A percentile compares a stretch with the other conserved stretches of the same genome.
These are phyloP conservation scores for Branchellion lobata DNA, from an alignment of 2,888 invertebrate species.

Conservation along the genomic window DNA sequence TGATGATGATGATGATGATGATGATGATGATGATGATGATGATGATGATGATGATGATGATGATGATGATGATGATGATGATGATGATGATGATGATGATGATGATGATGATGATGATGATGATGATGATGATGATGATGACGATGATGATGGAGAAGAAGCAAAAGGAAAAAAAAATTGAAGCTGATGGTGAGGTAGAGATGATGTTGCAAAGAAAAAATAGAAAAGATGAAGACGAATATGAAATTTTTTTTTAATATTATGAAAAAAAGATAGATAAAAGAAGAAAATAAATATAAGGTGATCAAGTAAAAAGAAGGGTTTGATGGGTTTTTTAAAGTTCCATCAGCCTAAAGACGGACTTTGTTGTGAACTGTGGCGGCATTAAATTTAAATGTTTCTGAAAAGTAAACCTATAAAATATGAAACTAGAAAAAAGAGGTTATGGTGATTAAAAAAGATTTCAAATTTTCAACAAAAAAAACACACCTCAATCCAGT, in stretches of 20 bases:
- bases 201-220: neutral
- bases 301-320: too few relatives aligned
- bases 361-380: too few relatives aligned
- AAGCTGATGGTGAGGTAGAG: conserved; percentile 36
- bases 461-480: too few relatives aligned
- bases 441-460: too few relatives aligned
- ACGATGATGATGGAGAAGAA: conserved; percentile 24
- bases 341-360: too few relatives aligned
- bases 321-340: too few relatives aligned
- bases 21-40: conserved; percentile 49
- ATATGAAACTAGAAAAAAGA: too few relatives aligned
- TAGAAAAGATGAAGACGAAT: neutral
- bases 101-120: conserved; percentile 47
- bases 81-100: conserved; percentile 43
- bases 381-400: too few relatives aligned
- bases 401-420: too few relatives aligned
- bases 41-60: conserved; percentile 51
- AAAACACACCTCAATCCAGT: too few relatives aligned
- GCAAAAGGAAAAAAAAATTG: neutral
- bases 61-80: conserved; percentile 49
- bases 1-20: conserved; percentile 45
- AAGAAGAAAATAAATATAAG: too few relatives aligned
- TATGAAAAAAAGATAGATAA: too few relatives aligned
- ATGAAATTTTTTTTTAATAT: neutral
- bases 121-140: conserved; percentile 44